phyloP scores from a whole-genome alignment of 2,797 vertebrate species.

The Hephaestus fuliginosus region DNA sequence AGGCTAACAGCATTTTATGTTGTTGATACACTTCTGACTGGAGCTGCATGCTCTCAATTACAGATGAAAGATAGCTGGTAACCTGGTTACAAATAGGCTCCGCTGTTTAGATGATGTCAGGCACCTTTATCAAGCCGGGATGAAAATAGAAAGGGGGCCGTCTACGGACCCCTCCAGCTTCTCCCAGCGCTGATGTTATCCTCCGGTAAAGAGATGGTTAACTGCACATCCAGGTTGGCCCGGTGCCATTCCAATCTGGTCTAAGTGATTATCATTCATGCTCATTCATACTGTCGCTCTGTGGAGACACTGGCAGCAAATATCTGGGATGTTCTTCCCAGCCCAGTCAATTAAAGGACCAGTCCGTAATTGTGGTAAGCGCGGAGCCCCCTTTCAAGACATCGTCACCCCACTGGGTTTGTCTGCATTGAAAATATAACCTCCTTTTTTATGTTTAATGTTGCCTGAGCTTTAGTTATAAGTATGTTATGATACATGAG shows the following conservation, averaged over 20 bases:
- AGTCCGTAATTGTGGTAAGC: constrained; percentile 47
- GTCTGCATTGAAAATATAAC: not conserved
- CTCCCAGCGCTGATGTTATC: constrained; percentile 60
- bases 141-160: constrained; percentile 76
- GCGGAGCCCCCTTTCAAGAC: constrained; percentile 15
- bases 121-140: constrained; percentile 82
- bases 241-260: constrained; percentile 71
- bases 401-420: not conserved
- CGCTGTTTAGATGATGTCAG: constrained; percentile 86
- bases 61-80: constrained; percentile 85
- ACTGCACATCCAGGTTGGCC: constrained; percentile 70
- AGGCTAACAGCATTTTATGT: constrained; percentile 87
- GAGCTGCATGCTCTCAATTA: constrained; percentile 86
- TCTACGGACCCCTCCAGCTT: constrained; percentile 50
- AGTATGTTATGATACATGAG: not conserved
- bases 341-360: constrained; percentile 60
- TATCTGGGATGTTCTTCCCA: constrained; percentile 43
- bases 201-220: constrained; percentile 77
- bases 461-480: not conserved
- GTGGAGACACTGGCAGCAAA: constrained; percentile 46
- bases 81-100: constrained; percentile 87
- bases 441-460: not conserved
- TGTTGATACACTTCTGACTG: constrained; percentile 86
- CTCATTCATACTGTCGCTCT: constrained; percentile 41
- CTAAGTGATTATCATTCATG: constrained; percentile 68